Evolutionary conservation across 2,797 vertebrate genomes (phyloP), one percentile per base, ranked within the genome.

Genomic region (Sebastes elongatus): DNA sequence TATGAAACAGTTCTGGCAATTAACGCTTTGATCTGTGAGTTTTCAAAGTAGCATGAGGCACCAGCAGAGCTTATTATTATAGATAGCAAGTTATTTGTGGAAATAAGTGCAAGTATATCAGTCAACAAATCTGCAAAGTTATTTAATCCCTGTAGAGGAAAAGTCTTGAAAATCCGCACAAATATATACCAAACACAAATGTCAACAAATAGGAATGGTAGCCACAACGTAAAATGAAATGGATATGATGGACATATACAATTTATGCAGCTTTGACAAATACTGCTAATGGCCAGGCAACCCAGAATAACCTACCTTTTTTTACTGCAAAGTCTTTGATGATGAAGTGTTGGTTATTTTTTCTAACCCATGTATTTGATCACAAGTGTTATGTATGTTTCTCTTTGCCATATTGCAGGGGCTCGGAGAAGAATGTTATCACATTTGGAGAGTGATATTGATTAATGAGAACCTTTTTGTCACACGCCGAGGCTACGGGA

Each of bases 381-480:
- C 56, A 63, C 49, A 66, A 79, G 69, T 77, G 73, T 78, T 82
- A 70, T 72, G 28, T 53, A 70, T 71, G 77, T 76, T 86, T 88
- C 71, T 89, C 75, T 86, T 72, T 69, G 81, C 83, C 76, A 88
- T 88, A 86, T 89, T 88, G 89, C 78, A 74, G 83, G 67, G 79
- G 76, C 86, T 84, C 10, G n/a, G 80, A 91, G 89, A 91, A 90
- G 85, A 90, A 91, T 92, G 84, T 84, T 91, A 90, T 90, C 86
- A 84, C 88, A 85, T 92, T 91, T 90, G 78, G 82, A 90, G 82
- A 86, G 84, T 92, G 90, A 88, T 91, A 92, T 91, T 93, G 92
- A 94, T 94, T 92, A 93, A 94, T 89, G 87, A 93, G 88, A 87
- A 88, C 81, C 91, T 93, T 93, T 93, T 83, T 88, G 88, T 91